These are phyloP conservation scores for Drosophila repleta DNA, from an alignment of 1,140 invertebrate species.

Conservation along the genomic window DNA sequence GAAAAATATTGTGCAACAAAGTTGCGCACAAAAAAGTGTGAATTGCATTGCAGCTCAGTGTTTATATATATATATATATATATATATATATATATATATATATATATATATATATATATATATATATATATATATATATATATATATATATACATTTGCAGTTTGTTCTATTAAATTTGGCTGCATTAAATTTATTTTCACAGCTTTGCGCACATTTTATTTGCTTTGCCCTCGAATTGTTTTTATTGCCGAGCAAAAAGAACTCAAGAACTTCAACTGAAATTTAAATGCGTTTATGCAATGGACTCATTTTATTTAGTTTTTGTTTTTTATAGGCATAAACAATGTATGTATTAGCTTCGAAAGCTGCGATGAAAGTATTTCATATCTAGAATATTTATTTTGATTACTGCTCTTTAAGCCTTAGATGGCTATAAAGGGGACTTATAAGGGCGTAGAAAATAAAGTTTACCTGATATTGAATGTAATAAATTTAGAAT, in stretches of 20 bases:
- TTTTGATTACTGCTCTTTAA: neutral
- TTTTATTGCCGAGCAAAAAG: slow-evolving; percentile 32
- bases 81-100: neutral
- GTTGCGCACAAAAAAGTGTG: slow-evolving; percentile 44
- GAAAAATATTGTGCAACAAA: slow-evolving; percentile 60
- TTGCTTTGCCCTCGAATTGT: slow-evolving; percentile 11
- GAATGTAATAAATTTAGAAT: no score
- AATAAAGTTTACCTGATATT: no score
- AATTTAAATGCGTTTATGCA: slow-evolving; percentile 10
- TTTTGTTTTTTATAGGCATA: no score
- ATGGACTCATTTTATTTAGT: neutral
- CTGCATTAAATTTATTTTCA: slow-evolving; percentile 37
- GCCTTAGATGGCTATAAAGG: no score
- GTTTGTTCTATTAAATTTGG: slow-evolving; percentile 36
- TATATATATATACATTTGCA: slow-evolving; percentile 8
- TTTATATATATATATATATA: neutral
- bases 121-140: slow-evolving; percentile 10
- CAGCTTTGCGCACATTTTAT: slow-evolving; percentile 17
- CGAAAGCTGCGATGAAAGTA: no score
- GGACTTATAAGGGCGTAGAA: no score
- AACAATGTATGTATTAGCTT: no score
- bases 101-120: slow-evolving; percentile 4
- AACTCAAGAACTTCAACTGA: slow-evolving; percentile 23
- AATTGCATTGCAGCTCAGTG: slow-evolving; percentile 34
- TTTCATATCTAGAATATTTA: neutral